Evolutionary conservation across 2,113 vertebrate species (phyloP).

Genomic region (Hydrolagus affinis): DNA sequence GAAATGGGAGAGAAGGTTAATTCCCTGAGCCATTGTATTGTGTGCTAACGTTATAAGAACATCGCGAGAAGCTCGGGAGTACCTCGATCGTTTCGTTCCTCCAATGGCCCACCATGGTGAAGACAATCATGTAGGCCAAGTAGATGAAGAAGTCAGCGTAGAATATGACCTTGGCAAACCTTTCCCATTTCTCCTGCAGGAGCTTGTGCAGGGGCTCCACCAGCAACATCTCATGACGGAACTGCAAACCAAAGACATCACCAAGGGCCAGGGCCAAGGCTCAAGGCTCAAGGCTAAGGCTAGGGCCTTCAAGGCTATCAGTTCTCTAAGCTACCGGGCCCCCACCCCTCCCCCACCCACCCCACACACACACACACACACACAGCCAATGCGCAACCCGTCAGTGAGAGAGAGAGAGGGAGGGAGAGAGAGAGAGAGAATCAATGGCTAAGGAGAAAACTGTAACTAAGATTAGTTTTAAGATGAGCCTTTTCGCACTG

Average conservation of each 20-base stretch:
- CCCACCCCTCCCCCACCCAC: no score
- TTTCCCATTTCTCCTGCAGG: slow-evolving; percentile 80
- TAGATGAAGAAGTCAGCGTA: slow-evolving; percentile 69
- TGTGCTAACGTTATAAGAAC: no score
- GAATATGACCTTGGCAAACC: slow-evolving; percentile 69
- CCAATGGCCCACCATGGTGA: slow-evolving; percentile 68
- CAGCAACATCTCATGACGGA: slow-evolving; percentile 81
- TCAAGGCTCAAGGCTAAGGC: neutral
- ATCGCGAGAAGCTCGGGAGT: no score
- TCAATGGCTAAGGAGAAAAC: no score
- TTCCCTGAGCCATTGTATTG: no score
- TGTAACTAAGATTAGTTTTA: no score
- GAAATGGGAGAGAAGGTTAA: no score
- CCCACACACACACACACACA: no score
- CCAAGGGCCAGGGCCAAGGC: neutral
- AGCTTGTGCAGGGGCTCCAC: slow-evolving; percentile 73
- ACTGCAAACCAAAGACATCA: slow-evolving; percentile 45
- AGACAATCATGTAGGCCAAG: slow-evolving; percentile 65
- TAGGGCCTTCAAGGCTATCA: no score
- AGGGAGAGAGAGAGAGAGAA: neutral
- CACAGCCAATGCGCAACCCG: neutral
- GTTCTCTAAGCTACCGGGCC: no score
- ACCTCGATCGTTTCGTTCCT: slow-evolving; percentile 52
- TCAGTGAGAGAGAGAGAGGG: neutral
- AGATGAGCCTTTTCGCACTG: no score